phyloP scores from a whole-genome alignment of 2,888 invertebrate species.

The Thecocarcelia acutangulata region DNA sequence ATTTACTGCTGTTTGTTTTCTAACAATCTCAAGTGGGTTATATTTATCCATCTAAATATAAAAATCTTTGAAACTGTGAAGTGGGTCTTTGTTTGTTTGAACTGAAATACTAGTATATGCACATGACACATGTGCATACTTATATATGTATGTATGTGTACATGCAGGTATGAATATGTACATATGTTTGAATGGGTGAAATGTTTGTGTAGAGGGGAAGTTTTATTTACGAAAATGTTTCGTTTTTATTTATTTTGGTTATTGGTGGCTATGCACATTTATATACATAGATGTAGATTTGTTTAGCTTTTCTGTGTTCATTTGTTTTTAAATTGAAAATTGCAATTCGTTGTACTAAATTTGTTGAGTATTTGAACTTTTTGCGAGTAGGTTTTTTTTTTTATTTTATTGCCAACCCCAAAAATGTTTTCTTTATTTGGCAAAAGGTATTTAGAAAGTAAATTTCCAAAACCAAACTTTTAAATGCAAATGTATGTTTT shows the following conservation, averaged over 20 bases:
- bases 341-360: constrained; percentile 52
- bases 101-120: no score
- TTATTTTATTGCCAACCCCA: constrained; percentile 5
- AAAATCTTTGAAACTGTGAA: constrained; percentile 22
- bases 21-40: constrained; percentile 45
- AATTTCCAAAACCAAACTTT: constrained; percentile 4
- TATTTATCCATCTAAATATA: constrained; percentile 30
- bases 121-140: no score
- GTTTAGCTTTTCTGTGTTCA: constrained; percentile 3
- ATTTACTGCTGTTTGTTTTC: constrained; percentile 13
- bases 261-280: no score
- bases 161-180: no score
- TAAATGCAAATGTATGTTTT: neutral
- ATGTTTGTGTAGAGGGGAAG: constrained; percentile 19
- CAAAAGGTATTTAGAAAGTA: constrained; percentile 49
- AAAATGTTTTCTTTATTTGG: constrained; percentile 33
- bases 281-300: no score
- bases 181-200: neutral
- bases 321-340: constrained; percentile 39
- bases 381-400: constrained; percentile 22
- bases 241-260: no score
- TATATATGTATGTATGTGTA: no score
- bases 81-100: constrained; percentile 10
- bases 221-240: no score
- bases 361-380: constrained; percentile 35